phyloP scores from a whole-genome alignment of 2,113 vertebrate genomes.

The Mirza zaza region DNA sequence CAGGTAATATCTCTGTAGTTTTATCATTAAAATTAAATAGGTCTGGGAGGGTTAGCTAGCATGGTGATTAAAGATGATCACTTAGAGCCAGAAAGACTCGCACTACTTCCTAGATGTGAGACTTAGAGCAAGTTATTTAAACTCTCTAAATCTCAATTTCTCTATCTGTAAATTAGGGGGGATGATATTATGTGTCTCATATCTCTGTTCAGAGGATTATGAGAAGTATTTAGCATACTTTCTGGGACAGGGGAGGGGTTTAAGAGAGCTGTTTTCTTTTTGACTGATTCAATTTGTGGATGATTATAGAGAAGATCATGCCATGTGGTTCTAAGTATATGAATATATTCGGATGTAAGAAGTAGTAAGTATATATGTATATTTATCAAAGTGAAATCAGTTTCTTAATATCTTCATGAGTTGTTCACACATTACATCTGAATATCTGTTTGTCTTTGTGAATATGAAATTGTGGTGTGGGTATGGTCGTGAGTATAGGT shows the following conservation, averaged over 20 bases:
- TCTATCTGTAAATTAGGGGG: neutral
- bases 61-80: neutral
- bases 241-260: neutral
- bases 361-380: neutral
- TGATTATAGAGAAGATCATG: neutral
- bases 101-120: neutral
- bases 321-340: neutral
- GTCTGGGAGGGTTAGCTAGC: neutral
- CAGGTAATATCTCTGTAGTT: neutral
- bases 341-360: neutral
- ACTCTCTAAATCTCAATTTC: neutral
- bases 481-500: neutral
- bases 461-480: neutral
- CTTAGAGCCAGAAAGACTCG: slow-evolving; percentile 34
- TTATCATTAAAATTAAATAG: slow-evolving; percentile 41
- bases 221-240: slow-evolving; percentile 20
- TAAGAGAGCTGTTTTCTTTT: neutral
- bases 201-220: slow-evolving; percentile 11
- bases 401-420: neutral
- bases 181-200: neutral
- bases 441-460: neutral
- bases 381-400: neutral
- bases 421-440: neutral
- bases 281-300: neutral
- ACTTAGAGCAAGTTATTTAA: slow-evolving; percentile 1